Base-by-base conservation (phyloP, 2,113 vertebrate species). In the Corythoichthys haematopterus region DNA sequence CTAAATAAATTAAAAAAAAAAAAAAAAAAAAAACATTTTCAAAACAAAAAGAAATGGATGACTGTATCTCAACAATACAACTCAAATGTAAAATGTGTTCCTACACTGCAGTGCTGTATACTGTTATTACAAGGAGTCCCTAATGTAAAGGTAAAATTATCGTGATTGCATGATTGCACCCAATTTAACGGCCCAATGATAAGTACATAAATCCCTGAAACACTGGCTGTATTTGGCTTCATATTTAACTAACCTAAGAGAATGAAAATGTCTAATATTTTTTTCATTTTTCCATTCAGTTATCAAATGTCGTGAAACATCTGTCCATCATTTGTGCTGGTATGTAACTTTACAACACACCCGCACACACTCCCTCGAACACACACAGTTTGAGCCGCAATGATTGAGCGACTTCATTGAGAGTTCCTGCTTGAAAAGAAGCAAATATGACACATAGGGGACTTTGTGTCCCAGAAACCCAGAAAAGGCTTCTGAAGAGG, bases 381-480 rank as follows among this genome's bases (percentile, higher is more conserved):
- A 20, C 52, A 28, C 52, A 53, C 3, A 28, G 20, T 8, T 55
- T 10, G 6, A n/a, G 4, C 33, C 33, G 20, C 52, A 12, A 55
- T 28, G 52, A 55, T 55, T 12, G 20, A 55, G 57, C 14, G 8
- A 38, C 57, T 16, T 59, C 12, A 57, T 57, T 16, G 36, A 38
- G 57, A 59, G 36, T 59, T 58, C 36, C 6, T 58, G 6, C 36
- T 59, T 40, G 36, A 59, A 40, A 59, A 16, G 35, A 40, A 59
- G 56, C 13, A 50, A 59, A 51, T 36, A 55, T 16, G n/a, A 55
- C 56, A 75, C 10, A 1, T 62, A 43, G 68, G 61, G n/a, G 45
- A 46, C 33, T 15, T 63, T 65, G 45, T 83, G 78, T 65, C 76
- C 80, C 43, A 79, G 66, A 80, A 80, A 80, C 70, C 68, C 68